These are phyloP conservation scores for Solea senegalensis DNA, from an alignment of 2,113 vertebrate species.

Conservation along the genomic window DNA sequence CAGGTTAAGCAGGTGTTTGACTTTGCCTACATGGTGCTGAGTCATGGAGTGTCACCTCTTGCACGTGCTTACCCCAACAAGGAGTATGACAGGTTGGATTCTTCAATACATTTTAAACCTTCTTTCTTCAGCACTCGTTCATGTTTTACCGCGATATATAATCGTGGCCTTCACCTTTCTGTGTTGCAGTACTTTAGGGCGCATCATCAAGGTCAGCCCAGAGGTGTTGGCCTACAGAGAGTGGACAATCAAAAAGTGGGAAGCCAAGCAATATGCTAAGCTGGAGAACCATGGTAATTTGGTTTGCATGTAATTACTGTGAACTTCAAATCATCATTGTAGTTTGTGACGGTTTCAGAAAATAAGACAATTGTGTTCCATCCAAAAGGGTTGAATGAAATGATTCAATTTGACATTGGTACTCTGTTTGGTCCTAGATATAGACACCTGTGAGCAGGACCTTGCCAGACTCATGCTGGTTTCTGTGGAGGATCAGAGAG, in stretches of 20 bases:
- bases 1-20: conserved; percentile 99
- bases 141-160: not conserved
- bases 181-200: conserved; percentile 87
- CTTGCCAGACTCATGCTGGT: conserved; percentile 65
- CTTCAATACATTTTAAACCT: not conserved
- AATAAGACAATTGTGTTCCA: not conserved
- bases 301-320: not conserved
- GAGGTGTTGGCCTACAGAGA: conserved; percentile 92
- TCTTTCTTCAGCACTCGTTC: not conserved
- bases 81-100: conserved; percentile 90
- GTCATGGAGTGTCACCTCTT: conserved; percentile 92
- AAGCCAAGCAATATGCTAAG: conserved; percentile 69
- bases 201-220: conserved; percentile 92
- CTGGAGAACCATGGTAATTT: conserved; percentile 57
- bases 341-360: not conserved
- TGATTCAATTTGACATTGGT: not conserved
- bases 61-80: conserved; percentile 95
- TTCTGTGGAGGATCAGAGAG: conserved; percentile 80
- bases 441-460: conserved; percentile 78
- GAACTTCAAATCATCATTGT: no score
- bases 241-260: conserved; percentile 93
- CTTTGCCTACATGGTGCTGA: conserved; percentile 95
- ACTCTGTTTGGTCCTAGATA: conserved; percentile 43
- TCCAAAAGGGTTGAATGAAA: no score
- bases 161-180: not conserved